A percentile compares a stretch with the other conserved stretches of the same genome.
These are phyloP conservation scores for Sussaba pulchella DNA, from an alignment of 2,888 invertebrate species.

Conservation along the genomic window DNA sequence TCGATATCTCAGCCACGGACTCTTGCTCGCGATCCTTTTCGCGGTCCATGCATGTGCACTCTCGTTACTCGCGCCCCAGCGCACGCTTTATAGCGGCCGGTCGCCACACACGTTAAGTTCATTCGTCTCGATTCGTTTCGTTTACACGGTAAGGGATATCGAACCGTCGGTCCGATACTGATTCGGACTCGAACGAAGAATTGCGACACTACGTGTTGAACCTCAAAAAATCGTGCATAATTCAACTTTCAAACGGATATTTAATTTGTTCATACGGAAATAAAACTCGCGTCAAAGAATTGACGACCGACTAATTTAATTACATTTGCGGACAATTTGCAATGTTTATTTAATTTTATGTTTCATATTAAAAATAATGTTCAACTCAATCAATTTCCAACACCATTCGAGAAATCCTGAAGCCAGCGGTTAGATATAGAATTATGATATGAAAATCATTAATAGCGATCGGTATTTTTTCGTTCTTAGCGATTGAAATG, in stretches of 20 bases:
- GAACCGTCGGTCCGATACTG: slow-evolving; percentile 25
- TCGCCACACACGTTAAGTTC: slow-evolving; percentile 61
- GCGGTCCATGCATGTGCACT: slow-evolving; percentile 56
- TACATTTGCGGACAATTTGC: too few species aligned
- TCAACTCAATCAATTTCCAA: too few species aligned
- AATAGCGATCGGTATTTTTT: too few species aligned
- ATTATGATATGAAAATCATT: too few species aligned
- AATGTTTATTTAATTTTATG: too few species aligned
- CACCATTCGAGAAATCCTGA: too few species aligned
- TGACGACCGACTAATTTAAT: too few species aligned
- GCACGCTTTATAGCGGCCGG: slow-evolving; percentile 59
- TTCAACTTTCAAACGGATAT: neutral
- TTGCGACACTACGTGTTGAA: neutral
- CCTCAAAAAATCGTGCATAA: slow-evolving; percentile 13
- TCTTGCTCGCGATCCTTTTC: slow-evolving; percentile 20
- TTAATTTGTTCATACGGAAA: slow-evolving; percentile 4
- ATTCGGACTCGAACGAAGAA: slow-evolving; percentile 32
- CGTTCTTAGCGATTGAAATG: neutral
- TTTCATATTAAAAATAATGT: too few species aligned
- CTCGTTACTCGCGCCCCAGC: slow-evolving; percentile 60
- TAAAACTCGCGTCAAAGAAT: too few species aligned
- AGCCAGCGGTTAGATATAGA: too few species aligned
- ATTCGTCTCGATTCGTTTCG: slow-evolving; percentile 66
- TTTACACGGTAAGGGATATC: slow-evolving; percentile 50
- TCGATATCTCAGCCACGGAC: slow-evolving; percentile 54